Conservation (phyloP, 2,888 invertebrate species). For the Limnephilus marmoratus region DNA sequence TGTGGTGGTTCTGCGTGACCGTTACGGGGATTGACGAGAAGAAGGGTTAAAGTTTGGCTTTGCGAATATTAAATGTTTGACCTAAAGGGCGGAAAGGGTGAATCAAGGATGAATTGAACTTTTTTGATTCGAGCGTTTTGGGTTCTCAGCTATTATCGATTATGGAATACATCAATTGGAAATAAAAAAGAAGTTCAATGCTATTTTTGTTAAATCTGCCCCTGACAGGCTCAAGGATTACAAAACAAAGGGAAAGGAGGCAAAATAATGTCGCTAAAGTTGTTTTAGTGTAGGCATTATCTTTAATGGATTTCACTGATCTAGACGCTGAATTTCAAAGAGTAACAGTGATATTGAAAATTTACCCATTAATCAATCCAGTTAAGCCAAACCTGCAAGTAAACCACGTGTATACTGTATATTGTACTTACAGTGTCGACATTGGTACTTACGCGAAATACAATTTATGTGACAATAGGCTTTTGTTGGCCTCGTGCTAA, state of each 20-base stretch:
- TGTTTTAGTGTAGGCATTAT: background rate
- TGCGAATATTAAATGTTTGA: slow-evolving; percentile 46
- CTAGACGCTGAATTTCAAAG: background rate
- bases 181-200: background rate
- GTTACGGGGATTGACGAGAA: slow-evolving; percentile 6
- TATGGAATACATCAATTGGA: slow-evolving; percentile 30
- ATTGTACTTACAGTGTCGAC: background rate
- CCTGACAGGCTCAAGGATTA: slow-evolving; percentile 14
- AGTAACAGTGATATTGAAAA: background rate
- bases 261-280: background rate
- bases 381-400: background rate
- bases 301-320: background rate
- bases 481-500: background rate
- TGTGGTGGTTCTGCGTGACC: slow-evolving; percentile 4
- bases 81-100: slow-evolving; percentile 30
- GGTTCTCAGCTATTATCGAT: slow-evolving; percentile 17
- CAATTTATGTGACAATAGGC: background rate
- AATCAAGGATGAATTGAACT: slow-evolving; percentile 36
- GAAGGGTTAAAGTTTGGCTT: slow-evolving; percentile 45
- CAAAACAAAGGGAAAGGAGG: background rate
- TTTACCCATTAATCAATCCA: background rate
- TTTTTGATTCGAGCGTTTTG: slow-evolving; percentile 27
- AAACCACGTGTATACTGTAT: background rate
- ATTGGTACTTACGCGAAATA: background rate
- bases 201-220: slow-evolving; percentile 9